phyloP scores from a whole-genome alignment of 2,888 invertebrate species.

The Sialis lutaria region DNA sequence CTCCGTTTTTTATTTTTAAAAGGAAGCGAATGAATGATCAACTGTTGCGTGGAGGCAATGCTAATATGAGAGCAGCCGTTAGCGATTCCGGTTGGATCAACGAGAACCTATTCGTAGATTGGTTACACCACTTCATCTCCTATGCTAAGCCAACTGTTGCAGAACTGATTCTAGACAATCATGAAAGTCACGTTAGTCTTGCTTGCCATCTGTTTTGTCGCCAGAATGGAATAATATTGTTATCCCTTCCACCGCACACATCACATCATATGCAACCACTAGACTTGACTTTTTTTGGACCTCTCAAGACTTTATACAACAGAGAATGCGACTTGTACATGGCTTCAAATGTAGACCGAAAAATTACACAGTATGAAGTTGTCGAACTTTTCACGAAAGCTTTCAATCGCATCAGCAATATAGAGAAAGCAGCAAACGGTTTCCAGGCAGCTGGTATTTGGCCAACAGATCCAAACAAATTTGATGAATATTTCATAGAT shows the following conservation, averaged over 20 bases:
- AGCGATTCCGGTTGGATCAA: constrained; percentile 16
- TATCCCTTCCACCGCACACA: constrained; percentile 16
- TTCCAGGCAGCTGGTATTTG: constrained; percentile 10
- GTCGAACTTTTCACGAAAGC: constrained; percentile 14
- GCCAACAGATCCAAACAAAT: constrained; percentile 5
- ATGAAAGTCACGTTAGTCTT: constrained; percentile 14
- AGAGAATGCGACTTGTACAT: constrained; percentile 14
- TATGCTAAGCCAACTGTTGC: constrained; percentile 11
- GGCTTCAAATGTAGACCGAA: constrained; percentile 10
- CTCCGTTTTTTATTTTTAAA: constrained; percentile 20
- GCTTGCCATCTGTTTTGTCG: constrained; percentile 10
- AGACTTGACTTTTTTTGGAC: constrained; percentile 15
- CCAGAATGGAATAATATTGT: constrained; percentile 13
- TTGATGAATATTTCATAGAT: constrained; percentile 5
- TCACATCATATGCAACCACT: constrained; percentile 14
- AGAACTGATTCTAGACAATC: constrained; percentile 14
- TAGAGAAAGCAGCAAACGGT: constrained; percentile 12
- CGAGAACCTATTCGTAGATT: constrained; percentile 16
- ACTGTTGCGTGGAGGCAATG: constrained; percentile 7
- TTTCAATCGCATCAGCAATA: constrained; percentile 11
- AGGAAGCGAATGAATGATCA: constrained; percentile 15
- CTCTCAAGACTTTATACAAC: constrained; percentile 15
- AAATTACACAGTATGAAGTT: constrained; percentile 12
- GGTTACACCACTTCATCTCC: constrained; percentile 15
- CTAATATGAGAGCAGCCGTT: constrained; percentile 6